Evolutionary conservation across 2,888 invertebrate species (phyloP).

Genomic region (Lathronympha strigana): DNA sequence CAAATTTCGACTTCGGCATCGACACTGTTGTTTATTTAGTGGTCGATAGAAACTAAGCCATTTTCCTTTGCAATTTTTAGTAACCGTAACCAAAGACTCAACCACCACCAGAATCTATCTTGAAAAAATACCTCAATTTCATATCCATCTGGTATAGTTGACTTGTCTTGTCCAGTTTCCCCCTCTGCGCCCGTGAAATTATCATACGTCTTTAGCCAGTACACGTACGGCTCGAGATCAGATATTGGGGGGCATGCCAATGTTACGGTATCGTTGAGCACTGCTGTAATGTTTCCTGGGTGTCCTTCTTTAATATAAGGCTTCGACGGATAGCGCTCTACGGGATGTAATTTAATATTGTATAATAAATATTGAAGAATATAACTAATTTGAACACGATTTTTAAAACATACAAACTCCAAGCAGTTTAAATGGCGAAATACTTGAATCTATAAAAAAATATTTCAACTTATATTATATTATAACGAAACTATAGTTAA

Average conservation of each 20-base stretch:
- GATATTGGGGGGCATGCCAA: slow-evolving; percentile 93
- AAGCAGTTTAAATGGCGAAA: too few relatives aligned
- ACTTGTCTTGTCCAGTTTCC: slow-evolving; percentile 74
- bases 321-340: slow-evolving; percentile 92
- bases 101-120: slow-evolving; percentile 65
- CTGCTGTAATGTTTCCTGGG: slow-evolving; percentile 91
- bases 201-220: slow-evolving; percentile 87
- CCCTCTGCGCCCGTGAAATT: slow-evolving; percentile 69
- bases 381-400: too few relatives aligned
- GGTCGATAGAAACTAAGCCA: not conserved
- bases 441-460: too few relatives aligned
- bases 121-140: slow-evolving; percentile 74
- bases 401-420: too few relatives aligned
- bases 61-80: slow-evolving; percentile 18
- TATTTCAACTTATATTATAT: too few relatives aligned
- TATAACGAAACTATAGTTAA: too few relatives aligned
- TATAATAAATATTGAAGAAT: too few relatives aligned
- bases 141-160: slow-evolving; percentile 68
- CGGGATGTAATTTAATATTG: slow-evolving; percentile 48
- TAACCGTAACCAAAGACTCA: slow-evolving; percentile 2
- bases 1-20: too few relatives aligned
- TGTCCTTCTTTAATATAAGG: slow-evolving; percentile 93
- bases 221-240: slow-evolving; percentile 92
- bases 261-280: slow-evolving; percentile 87
- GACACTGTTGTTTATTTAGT: not conserved